Percentiles rank a stretch among this genome's conserved stretches.
Evolutionary conservation across 1,140 invertebrate genomes (phyloP).

Genomic region (Neuroterus valhalla): DNA sequence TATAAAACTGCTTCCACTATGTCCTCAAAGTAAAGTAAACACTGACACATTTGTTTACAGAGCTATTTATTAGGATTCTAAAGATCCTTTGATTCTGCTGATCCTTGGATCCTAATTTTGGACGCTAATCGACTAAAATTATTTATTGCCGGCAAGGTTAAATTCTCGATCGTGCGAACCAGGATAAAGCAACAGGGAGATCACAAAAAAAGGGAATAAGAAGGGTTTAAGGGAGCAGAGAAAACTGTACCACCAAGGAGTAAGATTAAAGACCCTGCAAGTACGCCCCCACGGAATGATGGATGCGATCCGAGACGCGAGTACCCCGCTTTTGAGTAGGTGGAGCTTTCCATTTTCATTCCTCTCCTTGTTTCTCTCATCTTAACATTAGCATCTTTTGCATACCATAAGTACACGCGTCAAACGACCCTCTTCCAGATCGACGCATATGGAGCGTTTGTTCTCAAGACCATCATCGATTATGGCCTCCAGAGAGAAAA

Average conservation of each 20-base stretch:
- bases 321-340: slow-evolving; percentile 62
- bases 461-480: too few relatives aligned
- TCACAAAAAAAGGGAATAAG: neutral
- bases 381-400: slow-evolving; percentile 44
- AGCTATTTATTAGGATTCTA: too few relatives aligned
- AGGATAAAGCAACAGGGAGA: slow-evolving; percentile 7
- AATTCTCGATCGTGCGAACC: slow-evolving; percentile 51
- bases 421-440: slow-evolving; percentile 27
- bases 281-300: slow-evolving; percentile 74
- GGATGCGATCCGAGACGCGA: slow-evolving; percentile 69
- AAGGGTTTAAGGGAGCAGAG: slow-evolving; percentile 40
- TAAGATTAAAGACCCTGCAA: slow-evolving; percentile 74
- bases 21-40: neutral
- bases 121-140: neutral
- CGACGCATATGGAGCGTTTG: neutral
- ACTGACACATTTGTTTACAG: too few relatives aligned
- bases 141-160: neutral
- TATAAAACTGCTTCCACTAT: neutral
- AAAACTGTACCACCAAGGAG: slow-evolving; percentile 56
- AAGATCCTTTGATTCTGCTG: too few relatives aligned
- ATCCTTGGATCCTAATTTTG: too few relatives aligned
- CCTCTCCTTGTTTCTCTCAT: slow-evolving; percentile 53
- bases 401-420: slow-evolving; percentile 42
- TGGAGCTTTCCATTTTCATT: slow-evolving; percentile 72
- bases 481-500: too few relatives aligned